Percentiles rank a stretch among this genome's conserved stretches.
Evolutionary conservation across 2,797 vertebrate genomes (phyloP).

Genomic region (Muscicapa comitata): DNA sequence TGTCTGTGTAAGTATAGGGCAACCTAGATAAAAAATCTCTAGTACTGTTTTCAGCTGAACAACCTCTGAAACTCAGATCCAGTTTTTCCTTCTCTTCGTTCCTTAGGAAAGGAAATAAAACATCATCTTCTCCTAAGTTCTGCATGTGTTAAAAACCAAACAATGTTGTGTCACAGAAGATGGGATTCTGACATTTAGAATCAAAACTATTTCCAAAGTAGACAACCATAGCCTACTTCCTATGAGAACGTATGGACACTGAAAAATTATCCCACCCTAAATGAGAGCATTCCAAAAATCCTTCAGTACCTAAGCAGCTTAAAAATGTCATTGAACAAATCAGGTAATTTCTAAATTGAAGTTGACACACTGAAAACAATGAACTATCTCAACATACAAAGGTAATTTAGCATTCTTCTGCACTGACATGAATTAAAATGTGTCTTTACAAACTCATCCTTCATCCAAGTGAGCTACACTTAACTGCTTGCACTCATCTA

Average conservation of each 20-base stretch:
- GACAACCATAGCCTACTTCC: neutral
- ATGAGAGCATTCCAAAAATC: neutral
- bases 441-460: neutral
- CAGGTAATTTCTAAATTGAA: neutral
- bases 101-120: neutral
- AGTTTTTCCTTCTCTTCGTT: neutral
- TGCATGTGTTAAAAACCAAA: neutral
- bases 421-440: neutral
- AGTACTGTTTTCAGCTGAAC: neutral
- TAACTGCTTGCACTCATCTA: neutral
- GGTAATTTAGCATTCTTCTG: neutral
- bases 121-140: neutral
- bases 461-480: neutral
- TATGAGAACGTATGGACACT: accelerated
- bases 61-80: neutral
- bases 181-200: neutral
- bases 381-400: neutral
- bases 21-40: neutral
- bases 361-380: neutral
- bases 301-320: neutral
- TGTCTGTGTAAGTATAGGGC: neutral
- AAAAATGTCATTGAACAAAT: neutral
- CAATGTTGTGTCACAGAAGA: neutral
- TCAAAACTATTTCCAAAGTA: neutral
- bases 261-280: neutral